Evolutionary conservation across 2,888 invertebrate species (phyloP).

Genomic region (Rhimphoctona megacephalus): DNA sequence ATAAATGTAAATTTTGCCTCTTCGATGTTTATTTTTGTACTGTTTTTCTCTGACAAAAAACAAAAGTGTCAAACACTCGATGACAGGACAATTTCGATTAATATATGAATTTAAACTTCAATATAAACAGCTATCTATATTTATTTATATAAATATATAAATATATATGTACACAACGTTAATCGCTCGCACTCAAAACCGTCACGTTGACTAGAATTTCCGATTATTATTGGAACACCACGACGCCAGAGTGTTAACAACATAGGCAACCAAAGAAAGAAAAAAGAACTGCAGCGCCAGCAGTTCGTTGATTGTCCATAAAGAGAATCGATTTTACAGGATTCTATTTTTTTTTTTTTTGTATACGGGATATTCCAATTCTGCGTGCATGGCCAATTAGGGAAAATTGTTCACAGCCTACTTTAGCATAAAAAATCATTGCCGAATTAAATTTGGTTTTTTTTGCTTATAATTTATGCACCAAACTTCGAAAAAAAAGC

Average conservation of each 20-base stretch:
- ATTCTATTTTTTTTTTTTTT: conserved; percentile 37
- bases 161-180: conserved; percentile 43
- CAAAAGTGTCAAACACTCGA: neutral
- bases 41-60: neutral
- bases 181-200: conserved; percentile 67
- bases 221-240: conserved; percentile 58
- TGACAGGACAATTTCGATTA: neutral
- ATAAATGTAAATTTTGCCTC: neutral
- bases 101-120: neutral
- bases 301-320: conserved; percentile 70
- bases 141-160: conserved; percentile 5
- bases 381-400: neutral
- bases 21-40: neutral
- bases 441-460: neutral
- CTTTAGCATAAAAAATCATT: neutral
- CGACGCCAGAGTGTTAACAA: conserved; percentile 46
- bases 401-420: neutral
- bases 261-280: conserved; percentile 21
- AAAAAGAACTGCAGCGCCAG: conserved; percentile 49
- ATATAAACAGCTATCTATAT: neutral
- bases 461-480: neutral
- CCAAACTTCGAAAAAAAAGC: neutral
- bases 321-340: conserved; percentile 67
- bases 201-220: conserved; percentile 61
- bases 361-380: conserved; percentile 24